Conservation (phyloP, 92 coral and sea anemone genomes). For the Heliopora coerulea region DNA sequence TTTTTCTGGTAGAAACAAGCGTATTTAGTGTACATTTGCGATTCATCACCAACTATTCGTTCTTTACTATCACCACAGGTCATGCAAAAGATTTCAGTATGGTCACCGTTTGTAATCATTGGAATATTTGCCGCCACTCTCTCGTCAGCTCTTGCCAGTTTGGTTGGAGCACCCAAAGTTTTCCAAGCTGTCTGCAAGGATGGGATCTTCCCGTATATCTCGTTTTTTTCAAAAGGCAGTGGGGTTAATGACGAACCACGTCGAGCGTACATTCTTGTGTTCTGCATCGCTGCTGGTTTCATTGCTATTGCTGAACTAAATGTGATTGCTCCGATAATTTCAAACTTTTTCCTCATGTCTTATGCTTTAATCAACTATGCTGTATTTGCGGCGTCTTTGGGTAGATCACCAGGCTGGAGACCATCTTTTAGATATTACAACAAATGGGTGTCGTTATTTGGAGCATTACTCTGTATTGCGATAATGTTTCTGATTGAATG, state of each 20-base stretch:
- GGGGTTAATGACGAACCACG: slow-evolving; percentile 97
- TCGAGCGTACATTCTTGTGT: slow-evolving; percentile 82
- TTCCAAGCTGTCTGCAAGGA: slow-evolving; percentile 98
- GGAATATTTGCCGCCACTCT: slow-evolving; percentile 98
- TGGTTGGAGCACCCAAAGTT: slow-evolving; percentile 98
- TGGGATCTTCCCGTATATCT: slow-evolving; percentile 80
- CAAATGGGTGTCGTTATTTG: slow-evolving; percentile 96
- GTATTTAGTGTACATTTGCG: too few relatives aligned
- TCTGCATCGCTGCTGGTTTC: slow-evolving; percentile 78
- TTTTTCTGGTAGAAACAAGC: too few relatives aligned
- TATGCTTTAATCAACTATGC: slow-evolving; percentile 96
- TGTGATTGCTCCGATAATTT: slow-evolving; percentile 93
- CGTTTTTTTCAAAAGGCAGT: slow-evolving; percentile 79
- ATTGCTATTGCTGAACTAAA: slow-evolving; percentile 90
- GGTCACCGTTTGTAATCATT: slow-evolving; percentile 92
- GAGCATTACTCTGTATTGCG: slow-evolving; percentile 93
- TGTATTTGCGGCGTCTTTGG: slow-evolving; percentile 98
- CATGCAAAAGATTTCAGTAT: slow-evolving; percentile 96
- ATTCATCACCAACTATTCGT: background rate
- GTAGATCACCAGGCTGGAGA: slow-evolving; percentile 98
- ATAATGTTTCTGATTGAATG: slow-evolving; percentile 99
- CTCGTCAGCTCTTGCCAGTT: slow-evolving; percentile 95
- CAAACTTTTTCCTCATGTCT: slow-evolving; percentile 96
- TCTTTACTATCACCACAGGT: slow-evolving; percentile 47
- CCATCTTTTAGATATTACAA: slow-evolving; percentile 98